Evolutionary conservation across 2,888 invertebrate species (phyloP).

Genomic region (Trichacis sp.): DNA sequence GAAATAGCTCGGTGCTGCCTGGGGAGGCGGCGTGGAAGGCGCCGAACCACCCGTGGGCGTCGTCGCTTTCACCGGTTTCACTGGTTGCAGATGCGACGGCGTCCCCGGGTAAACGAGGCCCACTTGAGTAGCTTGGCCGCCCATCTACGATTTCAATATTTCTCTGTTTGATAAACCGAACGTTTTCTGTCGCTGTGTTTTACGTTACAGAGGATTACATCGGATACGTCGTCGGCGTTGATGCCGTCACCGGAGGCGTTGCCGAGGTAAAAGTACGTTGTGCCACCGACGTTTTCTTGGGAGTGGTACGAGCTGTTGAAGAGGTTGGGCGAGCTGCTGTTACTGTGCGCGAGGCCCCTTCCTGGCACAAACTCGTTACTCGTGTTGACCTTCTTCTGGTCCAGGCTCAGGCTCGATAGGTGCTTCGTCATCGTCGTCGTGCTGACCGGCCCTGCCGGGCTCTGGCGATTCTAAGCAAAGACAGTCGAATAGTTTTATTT

Average conservation of each 20-base stretch:
- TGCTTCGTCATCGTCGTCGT: constrained; percentile 64
- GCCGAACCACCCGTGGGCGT: constrained; percentile 57
- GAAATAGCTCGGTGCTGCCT: constrained; percentile 77
- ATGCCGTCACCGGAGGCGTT: constrained; percentile 58
- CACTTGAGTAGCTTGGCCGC: constrained; percentile 55
- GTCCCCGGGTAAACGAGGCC: constrained; percentile 76
- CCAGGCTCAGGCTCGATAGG: constrained; percentile 63
- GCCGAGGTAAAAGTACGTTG: constrained; percentile 92
- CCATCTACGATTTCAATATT: constrained; percentile 47
- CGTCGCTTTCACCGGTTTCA: constrained; percentile 69
- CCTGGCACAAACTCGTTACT: constrained; percentile 65
- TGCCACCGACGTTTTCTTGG: constrained; percentile 92
- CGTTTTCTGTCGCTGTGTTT: too few species aligned
- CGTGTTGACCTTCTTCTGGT: constrained; percentile 61
- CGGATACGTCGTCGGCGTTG: constrained; percentile 57
- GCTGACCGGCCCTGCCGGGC: constrained; percentile 55
- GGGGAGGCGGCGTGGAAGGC: constrained; percentile 61
- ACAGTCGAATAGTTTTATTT: too few species aligned
- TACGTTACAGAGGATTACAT: constrained; percentile 23
- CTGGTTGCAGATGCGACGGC: constrained; percentile 73
- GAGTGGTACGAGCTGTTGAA: constrained; percentile 67
- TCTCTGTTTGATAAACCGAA: too few species aligned
- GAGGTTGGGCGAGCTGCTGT: constrained; percentile 64
- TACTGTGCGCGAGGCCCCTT: constrained; percentile 60
- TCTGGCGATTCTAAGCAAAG: constrained; percentile 64